phyloP scores from a whole-genome alignment of 2,888 invertebrate species.

The Xanthorhoe designata region DNA sequence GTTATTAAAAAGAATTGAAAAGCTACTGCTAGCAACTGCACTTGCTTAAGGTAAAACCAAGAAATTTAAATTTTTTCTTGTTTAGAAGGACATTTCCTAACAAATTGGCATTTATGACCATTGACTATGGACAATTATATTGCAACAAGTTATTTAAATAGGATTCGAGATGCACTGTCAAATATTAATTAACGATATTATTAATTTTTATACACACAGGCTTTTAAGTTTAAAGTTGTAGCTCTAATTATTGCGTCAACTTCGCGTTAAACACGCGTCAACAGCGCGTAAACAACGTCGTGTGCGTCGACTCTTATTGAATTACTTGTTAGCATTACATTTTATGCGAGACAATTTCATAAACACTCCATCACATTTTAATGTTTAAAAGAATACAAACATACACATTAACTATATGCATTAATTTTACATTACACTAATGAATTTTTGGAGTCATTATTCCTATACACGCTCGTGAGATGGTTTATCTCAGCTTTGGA shows the following conservation, averaged over 20 bases:
- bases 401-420: conserved; percentile 71
- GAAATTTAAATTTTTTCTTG: too few relatives aligned
- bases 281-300: neutral
- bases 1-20: too few relatives aligned
- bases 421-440: conserved; percentile 64
- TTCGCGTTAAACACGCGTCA: neutral
- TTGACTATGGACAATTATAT: too few relatives aligned
- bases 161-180: too few relatives aligned
- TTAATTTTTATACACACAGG: too few relatives aligned
- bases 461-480: conserved; percentile 72
- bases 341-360: conserved; percentile 45
- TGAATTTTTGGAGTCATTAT: conserved; percentile 79
- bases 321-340: conserved; percentile 65
- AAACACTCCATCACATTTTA: conserved; percentile 65
- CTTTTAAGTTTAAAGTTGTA: too few relatives aligned
- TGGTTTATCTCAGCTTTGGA: conserved; percentile 64
- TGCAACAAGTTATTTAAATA: too few relatives aligned
- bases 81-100: too few relatives aligned
- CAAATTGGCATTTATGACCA: too few relatives aligned
- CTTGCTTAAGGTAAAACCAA: too few relatives aligned
- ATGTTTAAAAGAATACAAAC: conserved; percentile 71
- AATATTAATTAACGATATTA: too few relatives aligned
- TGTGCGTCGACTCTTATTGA: conserved; percentile 1
- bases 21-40: too few relatives aligned
- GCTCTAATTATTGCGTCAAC: neutral